Evolutionary conservation across 2,797 vertebrate genomes (phyloP), one percentile per base, ranked within the genome.

Genomic region (Heliangelus exortis): DNA sequence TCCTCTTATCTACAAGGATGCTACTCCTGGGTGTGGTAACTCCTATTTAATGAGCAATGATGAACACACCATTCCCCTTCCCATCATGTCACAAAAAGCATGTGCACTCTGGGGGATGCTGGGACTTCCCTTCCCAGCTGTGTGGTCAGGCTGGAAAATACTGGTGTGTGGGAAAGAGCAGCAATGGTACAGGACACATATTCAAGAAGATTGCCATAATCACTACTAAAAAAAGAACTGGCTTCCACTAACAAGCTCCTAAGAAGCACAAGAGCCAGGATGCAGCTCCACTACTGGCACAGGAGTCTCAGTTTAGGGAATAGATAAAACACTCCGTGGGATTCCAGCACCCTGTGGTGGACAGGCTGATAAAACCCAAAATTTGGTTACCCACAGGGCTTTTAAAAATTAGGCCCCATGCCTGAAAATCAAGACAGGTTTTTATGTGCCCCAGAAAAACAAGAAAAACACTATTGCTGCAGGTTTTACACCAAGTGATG

Each of bases 311-410:
- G 66, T 61, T 41, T 23, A 11, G 62, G 22, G 43, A 62, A 25
- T 1, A 58, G 17, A 31, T 11, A 34, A 51, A 86, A 59, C 28
- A 45, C 36, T 0, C 4, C 19, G 47, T 21, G 29, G 7, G 14
- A 65, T 8, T 33, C 63, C 48, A 39, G 34, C n/a, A 26, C 26
- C 6, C 0, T 0, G 16, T 20, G 6, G 28, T 0, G 34, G n/a
- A 36, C 0, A 14, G 51, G 20, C 6, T 76, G 61, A 43, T 28
- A 80, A 68, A 76, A 17, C 20, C 20, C 26, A 29, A 33, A 9
- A 28, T 33, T 4, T 53, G 22, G 11, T 43, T 84, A 33, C 12
- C 3, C 6, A 21, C 6, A 7, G 5, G n/a, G 31, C 36, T 75
- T 84, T 59, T 43, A 75, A 74, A 74, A 84, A 74, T 22, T 8